Conservation (phyloP, 2,113 vertebrate genomes). For the Aptenodytes patagonicus region DNA sequence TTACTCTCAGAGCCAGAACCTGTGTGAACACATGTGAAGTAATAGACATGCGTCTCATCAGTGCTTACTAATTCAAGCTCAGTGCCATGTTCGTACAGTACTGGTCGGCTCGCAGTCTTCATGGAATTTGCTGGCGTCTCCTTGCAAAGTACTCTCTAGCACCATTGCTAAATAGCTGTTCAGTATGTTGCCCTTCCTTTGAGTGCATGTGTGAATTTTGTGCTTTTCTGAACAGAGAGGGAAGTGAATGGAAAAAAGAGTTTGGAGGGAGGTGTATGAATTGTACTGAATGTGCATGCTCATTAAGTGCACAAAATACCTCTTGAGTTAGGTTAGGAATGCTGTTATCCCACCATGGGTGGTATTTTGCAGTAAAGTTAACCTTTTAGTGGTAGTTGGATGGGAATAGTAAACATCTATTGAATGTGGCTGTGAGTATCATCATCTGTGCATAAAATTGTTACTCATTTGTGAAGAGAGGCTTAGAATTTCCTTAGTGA, state of each 20-base stretch:
- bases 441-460: background rate
- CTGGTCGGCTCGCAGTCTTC: background rate
- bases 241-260: background rate
- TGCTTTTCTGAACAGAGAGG: background rate
- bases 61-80: background rate
- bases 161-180: background rate
- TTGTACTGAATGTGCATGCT: background rate
- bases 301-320: background rate
- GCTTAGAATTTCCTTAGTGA: background rate
- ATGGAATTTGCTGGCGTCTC: background rate
- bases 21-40: background rate
- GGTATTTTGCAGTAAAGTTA: background rate
- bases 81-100: background rate
- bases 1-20: background rate
- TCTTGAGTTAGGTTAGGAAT: background rate
- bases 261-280: background rate
- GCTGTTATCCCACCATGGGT: background rate
- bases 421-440: background rate
- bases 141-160: background rate
- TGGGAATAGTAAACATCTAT: background rate
- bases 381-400: background rate
- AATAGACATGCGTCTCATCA: rapidly evolving
- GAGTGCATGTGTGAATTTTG: background rate
- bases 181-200: background rate
- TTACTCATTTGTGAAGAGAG: background rate